Percentiles rank a stretch among this genome's conserved stretches.
These are phyloP conservation scores for Lepeophtheirus salmonis DNA, from an alignment of 1,140 invertebrate species.

Conservation along the genomic window DNA sequence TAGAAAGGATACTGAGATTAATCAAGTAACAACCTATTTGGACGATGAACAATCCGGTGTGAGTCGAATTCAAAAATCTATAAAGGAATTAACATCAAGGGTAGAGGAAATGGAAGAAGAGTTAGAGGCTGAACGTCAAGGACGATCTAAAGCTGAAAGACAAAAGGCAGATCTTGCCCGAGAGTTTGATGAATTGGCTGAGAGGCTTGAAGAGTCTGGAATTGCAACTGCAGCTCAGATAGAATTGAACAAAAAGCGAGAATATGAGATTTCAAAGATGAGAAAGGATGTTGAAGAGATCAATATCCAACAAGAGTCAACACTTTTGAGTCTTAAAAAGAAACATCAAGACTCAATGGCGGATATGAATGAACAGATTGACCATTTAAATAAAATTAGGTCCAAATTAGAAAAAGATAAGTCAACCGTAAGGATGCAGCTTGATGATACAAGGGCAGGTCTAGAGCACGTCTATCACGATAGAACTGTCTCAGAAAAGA, in stretches of 20 bases:
- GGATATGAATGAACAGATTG: conserved; percentile 97
- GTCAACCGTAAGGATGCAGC: conserved; percentile 29
- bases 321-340: conserved; percentile 82
- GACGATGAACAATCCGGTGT: conserved; percentile 41
- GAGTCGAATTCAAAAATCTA: conserved; percentile 38
- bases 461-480: conserved; percentile 33
- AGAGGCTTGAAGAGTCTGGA: conserved; percentile 18
- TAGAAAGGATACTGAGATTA: conserved; percentile 36
- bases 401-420: conserved; percentile 44
- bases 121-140: conserved; percentile 38
- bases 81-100: conserved; percentile 38
- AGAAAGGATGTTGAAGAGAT: conserved; percentile 18
- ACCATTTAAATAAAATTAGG: conserved; percentile 96
- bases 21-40: conserved; percentile 35
- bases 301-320: conserved; percentile 94
- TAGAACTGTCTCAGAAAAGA: conserved; percentile 32
- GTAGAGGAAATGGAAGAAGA: conserved; percentile 39
- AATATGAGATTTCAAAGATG: conserved; percentile 13
- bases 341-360: conserved; percentile 97
- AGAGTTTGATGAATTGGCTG: conserved; percentile 21
- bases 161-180: conserved; percentile 33
- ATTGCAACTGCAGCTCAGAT: conserved; percentile 13
- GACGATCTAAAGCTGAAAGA: conserved; percentile 38
- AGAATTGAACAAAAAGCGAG: conserved; percentile 17
- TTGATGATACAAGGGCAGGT: conserved; percentile 33